Conservation (phyloP, 1,140 invertebrate genomes). For the Apis cerana region DNA sequence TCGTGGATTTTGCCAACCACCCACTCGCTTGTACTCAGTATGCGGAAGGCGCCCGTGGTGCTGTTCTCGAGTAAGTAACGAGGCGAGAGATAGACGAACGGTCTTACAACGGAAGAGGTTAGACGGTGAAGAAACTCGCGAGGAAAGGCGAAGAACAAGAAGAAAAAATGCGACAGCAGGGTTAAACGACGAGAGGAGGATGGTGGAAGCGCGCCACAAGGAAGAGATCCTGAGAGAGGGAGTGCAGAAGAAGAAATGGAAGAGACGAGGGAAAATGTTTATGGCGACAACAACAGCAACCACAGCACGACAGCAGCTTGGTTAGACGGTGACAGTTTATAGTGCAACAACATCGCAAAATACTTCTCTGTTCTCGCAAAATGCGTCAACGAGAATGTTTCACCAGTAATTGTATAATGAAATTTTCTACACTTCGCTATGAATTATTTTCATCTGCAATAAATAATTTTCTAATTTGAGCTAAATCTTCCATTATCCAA, state of each 20-base stretch:
- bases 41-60: constrained; percentile 27
- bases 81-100: constrained; percentile 37
- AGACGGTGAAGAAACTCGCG: neutral
- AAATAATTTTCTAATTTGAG: neutral
- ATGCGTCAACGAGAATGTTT: neutral
- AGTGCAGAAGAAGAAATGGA: constrained; percentile 1
- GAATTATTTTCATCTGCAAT: neutral
- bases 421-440: neutral
- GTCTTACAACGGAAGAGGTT: neutral
- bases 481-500: neutral
- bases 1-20: neutral
- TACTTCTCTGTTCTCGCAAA: neutral
- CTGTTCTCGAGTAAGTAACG: constrained; percentile 27
- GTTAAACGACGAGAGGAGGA: neutral
- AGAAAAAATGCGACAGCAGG: neutral
- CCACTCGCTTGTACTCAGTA: constrained; percentile 14
- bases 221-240: neutral
- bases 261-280: constrained; percentile 11
- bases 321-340: constrained; percentile 41
- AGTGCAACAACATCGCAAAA: constrained; percentile 26
- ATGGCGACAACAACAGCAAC: constrained; percentile 47
- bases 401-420: neutral
- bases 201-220: neutral
- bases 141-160: neutral
- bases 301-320: constrained; percentile 30